Conservation (phyloP, 2,113 vertebrate species). For the Hemibates koningsi region DNA sequence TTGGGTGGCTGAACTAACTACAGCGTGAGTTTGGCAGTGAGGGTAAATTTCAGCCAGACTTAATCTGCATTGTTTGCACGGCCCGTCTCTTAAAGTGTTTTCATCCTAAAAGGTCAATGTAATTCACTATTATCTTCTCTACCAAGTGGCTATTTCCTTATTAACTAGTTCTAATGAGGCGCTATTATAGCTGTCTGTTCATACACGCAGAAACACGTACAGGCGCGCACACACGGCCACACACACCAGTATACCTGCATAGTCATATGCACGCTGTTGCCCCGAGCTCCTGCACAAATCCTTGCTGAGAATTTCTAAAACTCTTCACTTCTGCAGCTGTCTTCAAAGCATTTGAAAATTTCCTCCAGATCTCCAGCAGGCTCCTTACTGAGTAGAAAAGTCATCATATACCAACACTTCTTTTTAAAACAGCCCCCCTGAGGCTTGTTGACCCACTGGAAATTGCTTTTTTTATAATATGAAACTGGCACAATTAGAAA, state of each 20-base stretch:
- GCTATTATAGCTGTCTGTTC: not conserved
- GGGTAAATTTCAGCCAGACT: not conserved
- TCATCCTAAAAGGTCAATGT: slow-evolving; percentile 30
- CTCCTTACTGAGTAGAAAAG: slow-evolving; percentile 7
- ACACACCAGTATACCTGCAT: not conserved
- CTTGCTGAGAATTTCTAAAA: slow-evolving; percentile 28
- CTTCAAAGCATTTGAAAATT: slow-evolving; percentile 38
- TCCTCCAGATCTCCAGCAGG: not conserved
- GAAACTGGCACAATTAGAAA: not conserved
- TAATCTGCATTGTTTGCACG: slow-evolving; percentile 16
- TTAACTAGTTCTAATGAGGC: slow-evolving; percentile 38
- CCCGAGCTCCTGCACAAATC: slow-evolving; percentile 23
- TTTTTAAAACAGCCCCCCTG: not conserved
- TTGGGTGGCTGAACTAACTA: not conserved
- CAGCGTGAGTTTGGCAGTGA: not conserved
- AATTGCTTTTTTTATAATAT: not conserved
- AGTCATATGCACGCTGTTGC: not conserved
- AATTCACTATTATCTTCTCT: slow-evolving; percentile 36
- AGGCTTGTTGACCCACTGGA: slow-evolving; percentile 14
- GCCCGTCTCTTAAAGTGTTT: not conserved
- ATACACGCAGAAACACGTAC: not conserved
- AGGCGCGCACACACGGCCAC: not conserved
- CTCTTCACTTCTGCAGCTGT: not conserved
- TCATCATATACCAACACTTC: not conserved
- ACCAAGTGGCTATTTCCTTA: slow-evolving; percentile 33